These are phyloP conservation scores for Drosophila pseudoananassae DNA, from an alignment of 1,140 invertebrate species.

Conservation along the genomic window DNA sequence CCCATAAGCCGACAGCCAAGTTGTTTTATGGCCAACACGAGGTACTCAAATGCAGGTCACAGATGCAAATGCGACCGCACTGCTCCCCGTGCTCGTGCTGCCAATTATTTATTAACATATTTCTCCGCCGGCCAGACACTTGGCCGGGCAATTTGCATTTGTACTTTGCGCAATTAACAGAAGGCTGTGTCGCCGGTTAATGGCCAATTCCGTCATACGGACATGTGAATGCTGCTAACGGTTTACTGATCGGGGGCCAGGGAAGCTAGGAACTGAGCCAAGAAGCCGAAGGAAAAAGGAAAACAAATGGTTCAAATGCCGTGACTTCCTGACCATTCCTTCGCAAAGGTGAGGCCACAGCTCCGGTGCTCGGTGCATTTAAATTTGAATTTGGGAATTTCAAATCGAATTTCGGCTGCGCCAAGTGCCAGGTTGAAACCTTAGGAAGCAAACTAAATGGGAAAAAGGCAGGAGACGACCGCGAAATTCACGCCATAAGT, in stretches of 20 bases:
- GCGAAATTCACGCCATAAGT: constrained; percentile 80
- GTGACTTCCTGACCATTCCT: constrained; percentile 76
- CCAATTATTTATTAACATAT: constrained; percentile 65
- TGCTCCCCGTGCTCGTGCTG: constrained; percentile 29
- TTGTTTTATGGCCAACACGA: constrained; percentile 48
- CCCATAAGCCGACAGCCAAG: constrained; percentile 67
- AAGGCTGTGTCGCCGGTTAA: constrained; percentile 29
- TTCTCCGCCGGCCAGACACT: constrained; percentile 12
- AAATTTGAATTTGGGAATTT: constrained; percentile 82
- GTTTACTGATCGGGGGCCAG: constrained; percentile 39
- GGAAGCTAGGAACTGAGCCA: neutral
- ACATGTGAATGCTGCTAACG: constrained; percentile 53
- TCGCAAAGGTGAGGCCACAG: constrained; percentile 7
- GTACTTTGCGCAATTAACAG: constrained; percentile 62
- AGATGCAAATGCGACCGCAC: constrained; percentile 33
- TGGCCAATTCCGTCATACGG: constrained; percentile 41
- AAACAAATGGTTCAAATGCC: constrained; percentile 80
- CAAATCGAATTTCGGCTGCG: constrained; percentile 73
- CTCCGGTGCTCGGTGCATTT: constrained; percentile 58
- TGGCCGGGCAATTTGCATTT: constrained; percentile 27
- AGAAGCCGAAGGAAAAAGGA: neutral
- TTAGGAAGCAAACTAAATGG: constrained; percentile 21
- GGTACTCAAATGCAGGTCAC: constrained; percentile 47
- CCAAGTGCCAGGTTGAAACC: constrained; percentile 60
- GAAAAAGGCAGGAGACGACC: constrained; percentile 45